Conservation (phyloP, 2,797 vertebrate genomes). For the Urosaurus nigricauda region DNA sequence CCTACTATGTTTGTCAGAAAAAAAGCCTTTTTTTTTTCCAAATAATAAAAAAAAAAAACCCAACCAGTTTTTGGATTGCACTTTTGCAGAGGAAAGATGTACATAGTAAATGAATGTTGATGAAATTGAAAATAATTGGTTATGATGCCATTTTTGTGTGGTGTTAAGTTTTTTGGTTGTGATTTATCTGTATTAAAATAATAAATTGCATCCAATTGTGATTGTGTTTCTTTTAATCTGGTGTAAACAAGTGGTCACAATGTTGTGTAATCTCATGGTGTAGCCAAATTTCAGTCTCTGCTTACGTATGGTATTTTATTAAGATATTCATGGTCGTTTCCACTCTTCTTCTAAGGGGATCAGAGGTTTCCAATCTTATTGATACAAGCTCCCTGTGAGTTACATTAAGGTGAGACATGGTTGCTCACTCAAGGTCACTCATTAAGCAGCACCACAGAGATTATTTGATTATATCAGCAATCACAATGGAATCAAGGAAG, state of each 20-base stretch:
- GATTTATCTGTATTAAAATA: slow-evolving; percentile 83
- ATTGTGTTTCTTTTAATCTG: slow-evolving; percentile 56
- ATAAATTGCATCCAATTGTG: slow-evolving; percentile 77
- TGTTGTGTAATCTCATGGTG: not conserved
- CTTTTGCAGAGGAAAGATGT: slow-evolving; percentile 82
- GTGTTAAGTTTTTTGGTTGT: slow-evolving; percentile 82
- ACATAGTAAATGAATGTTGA: slow-evolving; percentile 83
- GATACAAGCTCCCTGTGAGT: not conserved
- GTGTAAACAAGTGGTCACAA: not conserved
- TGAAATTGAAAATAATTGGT: slow-evolving; percentile 78
- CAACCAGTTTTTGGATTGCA: slow-evolving; percentile 78
- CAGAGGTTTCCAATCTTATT: not conserved
- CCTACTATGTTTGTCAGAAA: slow-evolving; percentile 66
- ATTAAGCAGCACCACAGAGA: not conserved
- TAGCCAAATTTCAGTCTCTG: not conserved
- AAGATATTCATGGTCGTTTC: not conserved
- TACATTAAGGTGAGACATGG: not conserved
- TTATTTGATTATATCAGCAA: not conserved
- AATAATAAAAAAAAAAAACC: not conserved
- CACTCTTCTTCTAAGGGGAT: not conserved
- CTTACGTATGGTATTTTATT: not conserved
- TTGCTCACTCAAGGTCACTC: not conserved
- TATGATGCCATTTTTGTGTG: slow-evolving; percentile 77
- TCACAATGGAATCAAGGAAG: not conserved
- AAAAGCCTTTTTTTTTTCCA: slow-evolving; percentile 69